phyloP scores from a whole-genome alignment of 2,888 invertebrate genomes.

The Glyphotaelius pellucidus region DNA sequence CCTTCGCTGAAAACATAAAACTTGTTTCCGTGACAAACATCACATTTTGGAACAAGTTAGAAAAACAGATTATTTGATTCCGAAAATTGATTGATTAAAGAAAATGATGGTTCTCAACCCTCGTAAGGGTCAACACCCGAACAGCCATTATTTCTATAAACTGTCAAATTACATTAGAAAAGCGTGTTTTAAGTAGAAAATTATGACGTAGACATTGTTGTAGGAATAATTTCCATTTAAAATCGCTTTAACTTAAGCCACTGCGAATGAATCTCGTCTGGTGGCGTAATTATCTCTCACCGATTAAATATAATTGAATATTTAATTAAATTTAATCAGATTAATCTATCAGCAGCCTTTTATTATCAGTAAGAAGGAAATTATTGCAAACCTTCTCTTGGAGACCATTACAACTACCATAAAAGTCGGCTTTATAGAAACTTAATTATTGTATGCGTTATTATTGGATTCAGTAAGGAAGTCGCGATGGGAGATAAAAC shows the following conservation, averaged over 20 bases:
- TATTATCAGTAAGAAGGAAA: not conserved
- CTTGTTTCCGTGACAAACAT: not conserved
- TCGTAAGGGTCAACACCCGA: not conserved
- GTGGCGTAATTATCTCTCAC: slow-evolving; percentile 21
- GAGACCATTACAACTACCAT: not conserved
- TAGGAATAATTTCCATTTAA: slow-evolving; percentile 3
- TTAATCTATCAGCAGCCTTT: slow-evolving; percentile 16
- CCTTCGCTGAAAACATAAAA: not conserved
- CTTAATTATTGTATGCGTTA: not conserved
- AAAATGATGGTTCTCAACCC: not conserved
- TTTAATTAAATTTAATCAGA: slow-evolving; percentile 31
- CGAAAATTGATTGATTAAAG: not conserved
- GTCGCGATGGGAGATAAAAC: not conserved
- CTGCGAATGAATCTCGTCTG: not conserved
- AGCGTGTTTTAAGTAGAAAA: slow-evolving; percentile 9
- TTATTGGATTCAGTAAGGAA: slow-evolving; percentile 2
- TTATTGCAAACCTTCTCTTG: not conserved
- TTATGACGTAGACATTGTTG: not conserved
- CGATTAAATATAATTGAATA: slow-evolving; percentile 30
- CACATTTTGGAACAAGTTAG: too few relatives aligned
- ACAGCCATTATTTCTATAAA: not conserved
- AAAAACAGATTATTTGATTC: not conserved
- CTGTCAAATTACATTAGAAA: slow-evolving; percentile 5
- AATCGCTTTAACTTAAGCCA: not conserved
- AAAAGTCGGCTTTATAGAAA: not conserved